A percentile compares a stretch with the other conserved stretches of the same genome.
Conservation (phyloP, 2,113 vertebrate genomes). For the Pionites leucogaster region DNA sequence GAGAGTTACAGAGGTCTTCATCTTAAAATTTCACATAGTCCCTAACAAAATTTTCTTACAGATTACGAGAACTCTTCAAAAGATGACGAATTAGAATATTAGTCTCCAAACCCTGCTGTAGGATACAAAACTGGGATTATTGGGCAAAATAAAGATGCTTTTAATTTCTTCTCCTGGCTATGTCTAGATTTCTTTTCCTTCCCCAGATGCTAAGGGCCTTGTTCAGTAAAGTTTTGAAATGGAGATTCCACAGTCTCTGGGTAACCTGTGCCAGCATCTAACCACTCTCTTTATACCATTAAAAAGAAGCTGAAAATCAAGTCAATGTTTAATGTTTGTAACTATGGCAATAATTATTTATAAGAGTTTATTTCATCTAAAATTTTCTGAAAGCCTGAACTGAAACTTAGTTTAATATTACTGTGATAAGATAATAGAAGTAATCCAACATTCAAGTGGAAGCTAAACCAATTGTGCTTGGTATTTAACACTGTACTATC, state of each 20-base stretch:
- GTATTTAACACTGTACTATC: background rate
- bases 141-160: background rate
- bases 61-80: background rate
- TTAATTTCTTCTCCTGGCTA: background rate
- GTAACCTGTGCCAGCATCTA: background rate
- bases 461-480: background rate
- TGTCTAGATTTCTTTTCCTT: background rate
- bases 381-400: conserved; percentile 11
- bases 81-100: background rate
- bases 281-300: background rate
- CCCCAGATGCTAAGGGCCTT: background rate
- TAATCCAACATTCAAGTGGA: background rate
- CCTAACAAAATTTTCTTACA: background rate
- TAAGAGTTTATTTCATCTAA: background rate
- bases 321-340: background rate
- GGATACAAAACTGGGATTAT: background rate
- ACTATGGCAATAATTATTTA: background rate
- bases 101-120: background rate
- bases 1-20: background rate
- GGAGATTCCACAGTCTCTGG: background rate
- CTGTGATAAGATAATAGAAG: background rate
- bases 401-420: background rate
- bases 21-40: background rate
- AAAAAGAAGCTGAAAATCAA: background rate
- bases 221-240: background rate